phyloP scores from a whole-genome alignment of 2,113 vertebrate genomes.

The Ameiurus melas region DNA sequence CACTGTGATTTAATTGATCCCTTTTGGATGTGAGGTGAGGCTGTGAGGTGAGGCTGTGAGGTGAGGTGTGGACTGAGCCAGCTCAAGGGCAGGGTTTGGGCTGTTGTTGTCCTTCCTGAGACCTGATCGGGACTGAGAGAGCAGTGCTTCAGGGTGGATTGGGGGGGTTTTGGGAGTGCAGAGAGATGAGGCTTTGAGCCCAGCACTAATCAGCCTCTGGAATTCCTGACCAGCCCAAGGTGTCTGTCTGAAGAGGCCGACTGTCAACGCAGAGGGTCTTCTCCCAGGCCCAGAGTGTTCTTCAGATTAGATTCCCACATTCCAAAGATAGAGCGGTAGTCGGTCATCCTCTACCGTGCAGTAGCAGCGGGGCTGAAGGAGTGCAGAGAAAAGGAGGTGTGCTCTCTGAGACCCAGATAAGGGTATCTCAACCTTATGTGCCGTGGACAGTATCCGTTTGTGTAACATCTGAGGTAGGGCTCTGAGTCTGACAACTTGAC shows the following conservation, averaged over 20 bases:
- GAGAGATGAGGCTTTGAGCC: conserved; percentile 48
- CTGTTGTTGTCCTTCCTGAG: conserved; percentile 30
- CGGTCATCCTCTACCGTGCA: background rate
- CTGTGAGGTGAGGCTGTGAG: background rate
- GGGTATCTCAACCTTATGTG: conserved; percentile 68
- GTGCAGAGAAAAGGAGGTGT: conserved; percentile 40
- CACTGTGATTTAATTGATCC: background rate
- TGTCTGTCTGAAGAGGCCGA: conserved; percentile 57
- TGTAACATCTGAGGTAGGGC: conserved; percentile 62
- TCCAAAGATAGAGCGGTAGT: conserved; percentile 67
- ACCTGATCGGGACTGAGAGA: background rate
- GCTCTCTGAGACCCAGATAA: conserved; percentile 64
- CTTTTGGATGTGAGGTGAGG: background rate
- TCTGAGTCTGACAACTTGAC: conserved; percentile 59
- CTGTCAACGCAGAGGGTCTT: conserved; percentile 57
- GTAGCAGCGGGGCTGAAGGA: background rate
- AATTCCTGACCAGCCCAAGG: conserved; percentile 56
- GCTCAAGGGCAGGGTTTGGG: conserved; percentile 18
- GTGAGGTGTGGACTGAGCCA: background rate
- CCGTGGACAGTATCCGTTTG: conserved; percentile 70
- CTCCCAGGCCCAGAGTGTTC: conserved; percentile 41
- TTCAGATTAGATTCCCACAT: conserved; percentile 63
- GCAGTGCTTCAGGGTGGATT: background rate
- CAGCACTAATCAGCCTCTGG: conserved; percentile 41
- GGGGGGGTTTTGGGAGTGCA: conserved; percentile 20